Evolutionary conservation across 2,113 vertebrate genomes (phyloP), one percentile per base, ranked within the genome.

Genomic region (Scomber japonicus): DNA sequence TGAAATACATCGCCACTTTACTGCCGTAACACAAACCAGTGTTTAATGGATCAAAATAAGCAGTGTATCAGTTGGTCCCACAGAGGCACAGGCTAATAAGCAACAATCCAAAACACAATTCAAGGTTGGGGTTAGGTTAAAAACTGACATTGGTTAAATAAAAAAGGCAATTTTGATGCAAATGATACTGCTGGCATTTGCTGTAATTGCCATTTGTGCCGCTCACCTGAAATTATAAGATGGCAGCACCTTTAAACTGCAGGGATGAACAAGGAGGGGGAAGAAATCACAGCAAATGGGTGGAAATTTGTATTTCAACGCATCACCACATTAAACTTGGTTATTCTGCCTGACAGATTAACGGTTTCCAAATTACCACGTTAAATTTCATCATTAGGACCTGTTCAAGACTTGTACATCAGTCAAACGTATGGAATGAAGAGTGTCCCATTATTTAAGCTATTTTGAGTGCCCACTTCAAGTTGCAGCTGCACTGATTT

Each of bases 81-180:
- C 56, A 64, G 50, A 66, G 45, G 27, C 56, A 57, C 6, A 16
- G 11, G 48, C 61, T 87, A 71, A 76, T 30, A 64, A 35, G 46
- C 21, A 82, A 76, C 63, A 69, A 54, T 78, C 27, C 67, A 85
- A 85, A 83, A 83, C 40, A 49, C 66, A 65, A 89, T 73, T 74
- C 75, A 74, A 71, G 62, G 64, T 74, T 74, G 74, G 54, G 78
- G 74, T 71, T 48, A 73, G 61, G 82, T 35, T 79, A 64, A 80
- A 86, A 71, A 65, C 62, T 86, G 80, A 89, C 80, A 87, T 68
- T 67, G 78, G 64, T 56, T 78, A 81, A 87, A 87, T 85, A 86
- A 71, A 88, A 83, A 84, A 90, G 51, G 67, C 76, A 76, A 93
- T 92, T 93, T 93, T 85, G 82, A 94, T 93, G 91, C 86, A 92